phyloP scores from a whole-genome alignment of 1,140 invertebrate genomes.

The Drosophila chauvacae region DNA sequence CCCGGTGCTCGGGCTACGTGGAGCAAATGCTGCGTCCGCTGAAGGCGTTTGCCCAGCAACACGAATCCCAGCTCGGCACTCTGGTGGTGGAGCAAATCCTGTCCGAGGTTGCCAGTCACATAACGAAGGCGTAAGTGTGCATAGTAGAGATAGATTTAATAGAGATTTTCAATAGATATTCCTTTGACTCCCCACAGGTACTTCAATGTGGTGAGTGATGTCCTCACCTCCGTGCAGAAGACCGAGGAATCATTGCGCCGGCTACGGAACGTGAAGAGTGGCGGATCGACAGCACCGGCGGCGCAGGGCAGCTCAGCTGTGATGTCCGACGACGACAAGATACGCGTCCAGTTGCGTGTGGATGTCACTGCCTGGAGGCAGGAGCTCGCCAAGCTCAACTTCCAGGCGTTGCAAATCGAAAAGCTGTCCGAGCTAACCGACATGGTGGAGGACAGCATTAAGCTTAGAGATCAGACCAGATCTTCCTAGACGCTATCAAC shows the following conservation, averaged over 20 bases:
- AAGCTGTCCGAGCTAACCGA: slow-evolving; percentile 61
- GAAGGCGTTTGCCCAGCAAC: slow-evolving; percentile 87
- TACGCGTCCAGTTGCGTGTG: slow-evolving; percentile 93
- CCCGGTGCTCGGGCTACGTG: slow-evolving; percentile 92
- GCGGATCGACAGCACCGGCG: slow-evolving; percentile 53
- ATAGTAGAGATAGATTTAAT: neutral
- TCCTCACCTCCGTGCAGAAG: slow-evolving; percentile 95
- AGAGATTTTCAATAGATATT: slow-evolving; percentile 1
- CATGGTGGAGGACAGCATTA: slow-evolving; percentile 76
- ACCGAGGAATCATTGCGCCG: slow-evolving; percentile 96
- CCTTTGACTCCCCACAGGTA: slow-evolving; percentile 88
- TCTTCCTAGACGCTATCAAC: slow-evolving; percentile 23
- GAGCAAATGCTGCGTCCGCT: slow-evolving; percentile 88
- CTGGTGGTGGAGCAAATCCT: slow-evolving; percentile 86
- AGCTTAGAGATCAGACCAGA: slow-evolving; percentile 51
- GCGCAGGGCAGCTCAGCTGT: slow-evolving; percentile 84
- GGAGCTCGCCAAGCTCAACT: slow-evolving; percentile 68
- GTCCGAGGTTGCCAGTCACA: slow-evolving; percentile 86
- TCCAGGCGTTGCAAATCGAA: slow-evolving; percentile 65
- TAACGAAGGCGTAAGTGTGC: slow-evolving; percentile 89
- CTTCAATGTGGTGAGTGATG: slow-evolving; percentile 91
- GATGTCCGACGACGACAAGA: slow-evolving; percentile 95
- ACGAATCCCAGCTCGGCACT: slow-evolving; percentile 86
- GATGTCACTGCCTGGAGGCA: slow-evolving; percentile 90
- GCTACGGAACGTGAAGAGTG: slow-evolving; percentile 92